Conservation (phyloP, 2,888 invertebrate genomes). For the Himalopsyche anomala region DNA sequence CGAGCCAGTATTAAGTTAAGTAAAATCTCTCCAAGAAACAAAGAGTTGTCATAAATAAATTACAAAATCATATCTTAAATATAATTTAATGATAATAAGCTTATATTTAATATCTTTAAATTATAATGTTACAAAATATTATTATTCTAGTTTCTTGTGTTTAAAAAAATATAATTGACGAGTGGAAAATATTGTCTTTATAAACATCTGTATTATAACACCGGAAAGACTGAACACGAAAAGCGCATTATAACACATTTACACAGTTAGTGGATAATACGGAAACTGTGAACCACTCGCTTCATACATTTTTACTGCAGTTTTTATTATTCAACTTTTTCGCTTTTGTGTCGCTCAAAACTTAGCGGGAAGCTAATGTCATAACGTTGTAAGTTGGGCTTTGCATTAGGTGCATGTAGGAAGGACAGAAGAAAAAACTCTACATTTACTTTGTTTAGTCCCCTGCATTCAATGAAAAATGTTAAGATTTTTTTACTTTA, state of each 20-base stretch:
- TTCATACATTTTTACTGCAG: constrained; percentile 34
- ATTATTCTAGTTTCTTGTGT: no score
- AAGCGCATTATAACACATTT: constrained; percentile 32
- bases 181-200: no score
- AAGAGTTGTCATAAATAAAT: no score
- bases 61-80: no score
- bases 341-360: constrained; percentile 55
- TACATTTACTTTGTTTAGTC: background rate
- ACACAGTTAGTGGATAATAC: constrained; percentile 13
- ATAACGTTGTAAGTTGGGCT: constrained; percentile 52
- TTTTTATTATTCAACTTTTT: constrained; percentile 56
- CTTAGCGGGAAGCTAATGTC: constrained; percentile 60
- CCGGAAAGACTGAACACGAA: constrained; percentile 6
- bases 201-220: background rate
- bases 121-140: no score
- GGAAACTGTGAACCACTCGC: constrained; percentile 1
- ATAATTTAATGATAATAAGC: no score
- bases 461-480: no score
- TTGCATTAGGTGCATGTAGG: constrained; percentile 3
- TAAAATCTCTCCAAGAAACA: no score
- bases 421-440: background rate
- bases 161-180: no score
- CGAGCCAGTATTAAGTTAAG: no score
- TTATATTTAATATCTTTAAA: no score
- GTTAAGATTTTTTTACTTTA: no score